Conservation (phyloP, 2,113 vertebrate species). For the Campylomormyrus numenius region DNA sequence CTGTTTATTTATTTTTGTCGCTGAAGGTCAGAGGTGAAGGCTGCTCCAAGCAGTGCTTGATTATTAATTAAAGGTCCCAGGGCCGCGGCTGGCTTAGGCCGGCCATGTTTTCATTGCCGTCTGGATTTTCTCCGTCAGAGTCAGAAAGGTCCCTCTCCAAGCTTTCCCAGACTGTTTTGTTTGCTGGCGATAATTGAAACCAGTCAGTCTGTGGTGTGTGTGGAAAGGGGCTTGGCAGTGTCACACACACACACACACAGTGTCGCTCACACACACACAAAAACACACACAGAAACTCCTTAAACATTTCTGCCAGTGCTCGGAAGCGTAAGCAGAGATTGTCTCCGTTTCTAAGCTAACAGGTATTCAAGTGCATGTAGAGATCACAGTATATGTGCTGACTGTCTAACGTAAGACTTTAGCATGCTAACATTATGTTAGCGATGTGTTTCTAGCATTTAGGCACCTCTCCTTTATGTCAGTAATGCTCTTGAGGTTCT, state of each 20-base stretch:
- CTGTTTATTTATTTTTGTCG: slow-evolving; percentile 6
- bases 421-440: background rate
- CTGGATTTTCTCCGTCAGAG: slow-evolving; percentile 23
- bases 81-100: background rate
- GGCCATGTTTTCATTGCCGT: slow-evolving; percentile 27
- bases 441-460: background rate
- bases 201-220: slow-evolving; percentile 20
- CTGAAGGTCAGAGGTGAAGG: background rate
- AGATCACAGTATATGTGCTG: background rate
- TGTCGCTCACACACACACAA: background rate
- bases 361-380: background rate
- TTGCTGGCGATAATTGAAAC: slow-evolving; percentile 27
- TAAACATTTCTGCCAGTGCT: background rate
- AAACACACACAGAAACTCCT: background rate
- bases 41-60: background rate
- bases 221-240: slow-evolving; percentile 24
- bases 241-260: background rate
- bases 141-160: slow-evolving; percentile 7
- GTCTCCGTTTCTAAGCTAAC: background rate
- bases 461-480: background rate
- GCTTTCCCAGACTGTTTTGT: slow-evolving; percentile 21
- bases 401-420: background rate
- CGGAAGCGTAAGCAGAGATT: background rate
- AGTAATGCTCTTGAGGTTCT: background rate
- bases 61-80: slow-evolving; percentile 9